These are phyloP conservation scores for Cnemophilus loriae DNA, from an alignment of 2,113 vertebrate genomes.

Conservation along the genomic window DNA sequence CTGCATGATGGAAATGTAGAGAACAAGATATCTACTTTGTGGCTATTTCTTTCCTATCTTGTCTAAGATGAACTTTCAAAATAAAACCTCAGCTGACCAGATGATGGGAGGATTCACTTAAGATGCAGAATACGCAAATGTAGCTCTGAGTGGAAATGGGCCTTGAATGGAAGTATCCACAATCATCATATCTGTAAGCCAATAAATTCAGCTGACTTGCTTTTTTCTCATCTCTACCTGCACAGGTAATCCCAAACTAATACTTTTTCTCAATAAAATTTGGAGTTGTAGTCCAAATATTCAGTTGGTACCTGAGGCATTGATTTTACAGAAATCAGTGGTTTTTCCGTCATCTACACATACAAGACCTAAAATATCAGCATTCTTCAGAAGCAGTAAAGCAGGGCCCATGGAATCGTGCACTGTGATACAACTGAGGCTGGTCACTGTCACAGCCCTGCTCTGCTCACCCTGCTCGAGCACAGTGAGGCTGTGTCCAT, in stretches of 20 bases:
- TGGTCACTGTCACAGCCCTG: neutral
- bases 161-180: neutral
- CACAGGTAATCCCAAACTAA: neutral
- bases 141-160: neutral
- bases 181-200: neutral
- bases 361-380: neutral
- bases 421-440: accelerated
- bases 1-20: neutral
- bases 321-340: neutral
- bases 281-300: neutral
- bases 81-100: neutral
- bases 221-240: neutral
- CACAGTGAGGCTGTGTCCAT: neutral
- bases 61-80: neutral
- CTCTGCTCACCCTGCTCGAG: neutral
- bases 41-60: neutral
- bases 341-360: neutral
- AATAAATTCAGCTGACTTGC: neutral
- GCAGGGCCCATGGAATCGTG: accelerated
- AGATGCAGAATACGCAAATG: neutral
- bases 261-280: neutral
- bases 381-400: neutral
- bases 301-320: neutral
- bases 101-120: neutral
- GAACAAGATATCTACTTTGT: neutral